These are phyloP conservation scores for Polypterus senegalus DNA, from an alignment of 2,113 vertebrate species.

Conservation along the genomic window DNA sequence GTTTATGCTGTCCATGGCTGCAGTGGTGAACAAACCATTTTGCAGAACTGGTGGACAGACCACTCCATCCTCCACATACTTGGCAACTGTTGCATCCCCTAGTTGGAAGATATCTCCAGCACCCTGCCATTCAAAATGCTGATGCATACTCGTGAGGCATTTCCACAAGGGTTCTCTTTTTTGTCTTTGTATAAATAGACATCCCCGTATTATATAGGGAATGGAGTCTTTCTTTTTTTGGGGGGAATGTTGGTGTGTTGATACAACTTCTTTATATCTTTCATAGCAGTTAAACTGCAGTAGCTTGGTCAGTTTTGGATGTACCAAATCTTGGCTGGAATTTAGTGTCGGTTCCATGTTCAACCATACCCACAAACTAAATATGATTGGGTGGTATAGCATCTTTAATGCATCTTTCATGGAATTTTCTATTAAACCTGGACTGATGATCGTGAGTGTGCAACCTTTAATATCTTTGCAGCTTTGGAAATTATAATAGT, in stretches of 20 bases:
- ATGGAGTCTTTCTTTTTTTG: slow-evolving; percentile 9
- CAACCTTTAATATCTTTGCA: slow-evolving; percentile 7
- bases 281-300: slow-evolving; percentile 18
- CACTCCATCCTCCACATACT: slow-evolving; percentile 10
- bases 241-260: slow-evolving; percentile 8
- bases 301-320: slow-evolving; percentile 4
- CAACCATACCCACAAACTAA: slow-evolving; percentile 4
- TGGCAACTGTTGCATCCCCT: slow-evolving; percentile 8
- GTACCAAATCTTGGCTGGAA: slow-evolving; percentile 8
- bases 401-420: slow-evolving; percentile 10
- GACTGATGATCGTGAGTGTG: slow-evolving; percentile 11
- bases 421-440: slow-evolving; percentile 12
- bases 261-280: slow-evolving; percentile 13
- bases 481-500: slow-evolving; percentile 7
- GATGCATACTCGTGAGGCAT: slow-evolving; percentile 14
- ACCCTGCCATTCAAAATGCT: slow-evolving; percentile 14
- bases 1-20: slow-evolving; percentile 16
- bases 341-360: slow-evolving; percentile 14
- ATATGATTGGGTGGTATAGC: slow-evolving; percentile 3
- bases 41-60: slow-evolving; percentile 12
- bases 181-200: slow-evolving; percentile 13
- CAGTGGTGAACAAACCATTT: slow-evolving; percentile 12
- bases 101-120: slow-evolving; percentile 12
- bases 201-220: slow-evolving; percentile 13
- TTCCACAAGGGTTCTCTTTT: slow-evolving; percentile 9